These are phyloP conservation scores for Stenchaetothrips biformis DNA, from an alignment of 2,888 invertebrate genomes.

Conservation along the genomic window DNA sequence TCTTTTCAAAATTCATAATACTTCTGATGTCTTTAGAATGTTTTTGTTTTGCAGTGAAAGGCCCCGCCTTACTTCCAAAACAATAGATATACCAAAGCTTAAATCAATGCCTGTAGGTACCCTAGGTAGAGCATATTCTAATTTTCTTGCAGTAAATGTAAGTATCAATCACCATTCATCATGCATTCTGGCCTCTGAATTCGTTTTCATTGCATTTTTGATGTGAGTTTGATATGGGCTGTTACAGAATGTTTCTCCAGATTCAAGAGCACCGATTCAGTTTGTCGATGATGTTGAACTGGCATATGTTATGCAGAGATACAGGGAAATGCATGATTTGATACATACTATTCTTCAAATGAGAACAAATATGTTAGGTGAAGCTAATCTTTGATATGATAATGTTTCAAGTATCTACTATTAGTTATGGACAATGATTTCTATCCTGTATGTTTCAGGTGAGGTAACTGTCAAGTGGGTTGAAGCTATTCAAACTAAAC, in stretches of 20 bases:
- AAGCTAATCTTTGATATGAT: constrained; percentile 33
- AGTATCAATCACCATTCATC: constrained; percentile 40
- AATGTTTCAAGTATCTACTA: background rate
- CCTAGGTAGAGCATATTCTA: constrained; percentile 78
- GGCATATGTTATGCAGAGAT: constrained; percentile 95
- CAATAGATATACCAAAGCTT: constrained; percentile 70
- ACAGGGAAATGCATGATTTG: constrained; percentile 94
- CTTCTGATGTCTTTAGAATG: background rate
- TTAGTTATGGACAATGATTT: constrained; percentile 16
- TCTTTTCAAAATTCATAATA: background rate
- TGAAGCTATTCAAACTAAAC: constrained; percentile 87
- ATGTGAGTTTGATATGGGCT: background rate
- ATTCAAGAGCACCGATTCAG: constrained; percentile 81
- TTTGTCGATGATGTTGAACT: constrained; percentile 85
- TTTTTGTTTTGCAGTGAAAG: constrained; percentile 53
- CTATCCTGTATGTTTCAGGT: constrained; percentile 44
- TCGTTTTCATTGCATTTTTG: constrained; percentile 25
- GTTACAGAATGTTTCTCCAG: constrained; percentile 78
- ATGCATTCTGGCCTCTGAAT: background rate
- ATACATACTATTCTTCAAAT: constrained; percentile 86
- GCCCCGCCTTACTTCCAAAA: constrained; percentile 81
- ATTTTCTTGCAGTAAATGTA: constrained; percentile 75
- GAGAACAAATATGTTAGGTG: constrained; percentile 88
- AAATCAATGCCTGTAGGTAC: constrained; percentile 69
- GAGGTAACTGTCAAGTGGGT: constrained; percentile 97